Evolutionary conservation across 2,888 invertebrate species (phyloP), one percentile per base, ranked within the genome.

Genomic region (Eristalinus aeneus): DNA sequence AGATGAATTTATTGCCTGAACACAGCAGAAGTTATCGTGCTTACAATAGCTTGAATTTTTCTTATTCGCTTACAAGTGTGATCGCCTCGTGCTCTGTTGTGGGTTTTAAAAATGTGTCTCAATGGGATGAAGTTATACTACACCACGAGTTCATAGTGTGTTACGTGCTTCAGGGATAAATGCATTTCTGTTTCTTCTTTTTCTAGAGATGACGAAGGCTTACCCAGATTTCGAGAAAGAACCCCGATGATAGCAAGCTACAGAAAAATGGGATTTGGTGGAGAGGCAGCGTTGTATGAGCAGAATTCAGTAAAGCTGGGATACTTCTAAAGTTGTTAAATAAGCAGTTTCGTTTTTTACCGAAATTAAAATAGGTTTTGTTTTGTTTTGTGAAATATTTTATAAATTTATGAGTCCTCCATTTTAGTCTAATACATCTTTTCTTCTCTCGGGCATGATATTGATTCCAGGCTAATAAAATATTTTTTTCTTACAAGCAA

Each of bases 1-100:
- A 34, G 46, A 73, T 72, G 56, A 46, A 77, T 61, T 73, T 77
- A 64, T 77, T 77, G 63, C 56, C 27, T 12, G 22, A 56, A 9
- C 56, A 56, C 56, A 56, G 22, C 56, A 56, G 23, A 56, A 56
- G 56, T 56, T 23, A 27, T 56, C 56, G 23, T 12, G 12, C 23
- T 23, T 56, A n/a, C 23, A 56, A 56, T 56, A 12, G 23, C 56
- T 23, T 0, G 56, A 23, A 12, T 22, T 12, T 56, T 56, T 56
- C 56, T 56, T 56, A 5, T 22, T 56, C 23, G 9, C 46, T 46
- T 46, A 8, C 46, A 16, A 46, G 46, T 46, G 46, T 46, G 46
- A 46, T 46, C 46, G 46, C 8, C 46, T 46, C 46, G 1, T 16
- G 46, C 16, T 8, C 46, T 8, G 16, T 1, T 16, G n/a, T 46